Percentiles rank a stretch among this genome's conserved stretches.
phyloP scores from a whole-genome alignment of 1,140 invertebrate species.

The Anastrepha ludens region DNA sequence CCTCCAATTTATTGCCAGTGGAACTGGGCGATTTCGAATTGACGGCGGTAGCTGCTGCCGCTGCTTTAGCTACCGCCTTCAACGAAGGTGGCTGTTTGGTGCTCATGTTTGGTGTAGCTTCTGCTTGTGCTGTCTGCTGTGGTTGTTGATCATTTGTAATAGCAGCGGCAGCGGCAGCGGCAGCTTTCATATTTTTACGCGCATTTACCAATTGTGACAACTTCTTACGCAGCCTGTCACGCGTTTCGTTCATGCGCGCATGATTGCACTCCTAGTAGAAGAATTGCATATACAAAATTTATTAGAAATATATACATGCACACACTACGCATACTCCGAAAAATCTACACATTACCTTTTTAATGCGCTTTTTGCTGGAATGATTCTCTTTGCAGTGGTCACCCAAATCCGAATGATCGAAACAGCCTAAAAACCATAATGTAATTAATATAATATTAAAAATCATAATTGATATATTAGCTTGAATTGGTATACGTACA shows the following conservation, averaged over 20 bases:
- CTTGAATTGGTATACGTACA: constrained; percentile 59
- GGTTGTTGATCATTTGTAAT: constrained; percentile 57
- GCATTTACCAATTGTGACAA: constrained; percentile 72
- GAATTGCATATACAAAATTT: not conserved
- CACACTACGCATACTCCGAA: not conserved
- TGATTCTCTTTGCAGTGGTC: constrained; percentile 72
- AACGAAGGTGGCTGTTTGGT: constrained; percentile 62
- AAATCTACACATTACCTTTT: constrained; percentile 59
- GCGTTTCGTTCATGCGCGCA: constrained; percentile 74
- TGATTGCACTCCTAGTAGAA: constrained; percentile 67
- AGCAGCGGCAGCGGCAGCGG: constrained; percentile 49
- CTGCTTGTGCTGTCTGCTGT: constrained; percentile 54
- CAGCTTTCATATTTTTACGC: constrained; percentile 64
- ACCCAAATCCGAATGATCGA: constrained; percentile 71
- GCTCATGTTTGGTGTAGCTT: constrained; percentile 5
- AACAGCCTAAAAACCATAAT: constrained; percentile 60
- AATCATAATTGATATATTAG: constrained; percentile 12
- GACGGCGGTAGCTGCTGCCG: constrained; percentile 58
- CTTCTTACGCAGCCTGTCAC: constrained; percentile 75
- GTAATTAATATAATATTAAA: not conserved
- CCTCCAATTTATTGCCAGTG: constrained; percentile 32
- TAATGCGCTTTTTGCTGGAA: constrained; percentile 68
- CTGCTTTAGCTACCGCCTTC: constrained; percentile 65
- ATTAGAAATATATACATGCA: not conserved
- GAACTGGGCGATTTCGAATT: constrained; percentile 30